A percentile compares a stretch with the other conserved stretches of the same genome.
These are phyloP conservation scores for Lanius collurio DNA, from an alignment of 2,113 vertebrate species.

Conservation along the genomic window DNA sequence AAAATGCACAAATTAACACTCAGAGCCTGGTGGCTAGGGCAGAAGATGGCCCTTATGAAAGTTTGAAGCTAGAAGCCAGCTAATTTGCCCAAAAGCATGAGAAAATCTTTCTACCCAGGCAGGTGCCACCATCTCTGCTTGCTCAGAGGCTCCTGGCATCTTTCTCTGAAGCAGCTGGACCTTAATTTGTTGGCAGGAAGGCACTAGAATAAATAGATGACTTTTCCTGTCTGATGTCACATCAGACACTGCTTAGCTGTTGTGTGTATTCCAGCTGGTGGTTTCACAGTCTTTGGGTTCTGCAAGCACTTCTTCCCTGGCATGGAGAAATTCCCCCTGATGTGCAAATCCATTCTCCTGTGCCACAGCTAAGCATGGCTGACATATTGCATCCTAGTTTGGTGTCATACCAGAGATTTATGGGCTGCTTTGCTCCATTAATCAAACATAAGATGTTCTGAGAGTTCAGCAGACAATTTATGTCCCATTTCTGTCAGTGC, in stretches of 20 bases:
- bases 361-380: fast-evolving
- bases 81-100: neutral
- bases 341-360: neutral
- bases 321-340: neutral
- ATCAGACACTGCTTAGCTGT: neutral
- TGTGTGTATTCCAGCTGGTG: neutral
- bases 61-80: neutral
- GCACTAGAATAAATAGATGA: neutral
- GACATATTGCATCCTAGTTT: neutral
- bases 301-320: neutral
- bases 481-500: neutral
- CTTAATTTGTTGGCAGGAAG: neutral
- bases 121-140: neutral
- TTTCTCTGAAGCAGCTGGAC: neutral
- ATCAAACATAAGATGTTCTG: neutral
- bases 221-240: neutral
- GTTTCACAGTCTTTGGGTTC: neutral
- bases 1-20: neutral
- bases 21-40: neutral
- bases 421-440: neutral
- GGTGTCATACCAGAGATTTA: neutral
- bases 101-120: neutral
- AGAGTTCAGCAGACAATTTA: neutral
- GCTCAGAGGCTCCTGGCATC: neutral
- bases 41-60: neutral